Base-by-base conservation (phyloP, 2,888 invertebrate genomes). In the Drosophila cognata region DNA sequence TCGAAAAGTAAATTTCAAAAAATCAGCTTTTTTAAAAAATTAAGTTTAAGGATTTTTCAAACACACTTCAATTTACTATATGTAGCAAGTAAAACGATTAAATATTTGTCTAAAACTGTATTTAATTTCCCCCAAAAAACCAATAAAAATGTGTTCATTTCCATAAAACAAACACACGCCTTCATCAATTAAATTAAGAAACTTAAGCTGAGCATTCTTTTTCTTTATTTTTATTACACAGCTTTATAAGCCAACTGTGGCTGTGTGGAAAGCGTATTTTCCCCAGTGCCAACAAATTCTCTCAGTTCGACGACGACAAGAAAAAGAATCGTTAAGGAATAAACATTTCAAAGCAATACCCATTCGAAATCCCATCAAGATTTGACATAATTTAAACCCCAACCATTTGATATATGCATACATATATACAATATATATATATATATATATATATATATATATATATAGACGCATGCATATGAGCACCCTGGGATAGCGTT, bases 281-380 rank as follows among this genome's bases (percentile, higher is more conserved):
- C 38, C 29, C 55, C 50, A 16, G 5, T 25, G 21, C 43, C 33
- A 56, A 21, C 33, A 0, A 25, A 16, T 46, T 16, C 18, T n/a
- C 36, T 16, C 31, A 53, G 35, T 43, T 35, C 46, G 16, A 21
- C 33, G n/a, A n/a, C 46, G 16, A 46, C 16, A 25, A 46, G 46
- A 46, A 25, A 46, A 38, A 76, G 60, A 64, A 56, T 63, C 18
- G 52, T 56, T 18, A 60, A 6, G 33, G 61, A 63, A 70, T 70
- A 62, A 74, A 70, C 67, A 61, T 59, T 66, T 71, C 52, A 53
- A 81, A 69, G 72, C 74, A 89, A 89, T 81, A 63, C 65, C 69
- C 78, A 85, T 85, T 88, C 77, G 75, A 64, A 89, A 85, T 74
- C 76, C 84, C 81, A 88, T 90, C 86, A 90, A 86, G 88, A 88